Conservation (phyloP, 1,140 invertebrate species). For the Heliothis subflexa region DNA sequence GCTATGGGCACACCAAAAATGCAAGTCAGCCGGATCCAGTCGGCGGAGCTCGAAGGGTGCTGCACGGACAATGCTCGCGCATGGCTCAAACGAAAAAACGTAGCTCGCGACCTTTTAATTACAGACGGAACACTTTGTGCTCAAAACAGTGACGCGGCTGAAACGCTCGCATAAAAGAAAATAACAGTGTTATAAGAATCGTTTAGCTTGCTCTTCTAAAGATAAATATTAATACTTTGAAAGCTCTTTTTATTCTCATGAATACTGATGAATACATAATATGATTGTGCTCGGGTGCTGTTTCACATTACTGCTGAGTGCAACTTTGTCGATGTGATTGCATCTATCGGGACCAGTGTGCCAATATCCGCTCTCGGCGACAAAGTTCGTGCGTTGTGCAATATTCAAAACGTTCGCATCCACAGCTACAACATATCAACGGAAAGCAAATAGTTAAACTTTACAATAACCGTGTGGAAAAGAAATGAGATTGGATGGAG, state of each 20-base stretch:
- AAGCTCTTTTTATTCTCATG: too few species aligned
- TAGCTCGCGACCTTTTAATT: background rate
- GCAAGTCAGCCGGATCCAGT: background rate
- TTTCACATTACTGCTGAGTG: too few species aligned
- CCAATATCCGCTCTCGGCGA: too few species aligned
- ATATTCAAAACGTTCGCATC: background rate
- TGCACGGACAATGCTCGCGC: background rate
- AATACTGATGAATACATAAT: too few species aligned
- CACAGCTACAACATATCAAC: background rate
- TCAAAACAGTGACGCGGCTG: background rate
- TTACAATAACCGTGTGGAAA: too few species aligned
- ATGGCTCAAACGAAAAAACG: background rate
- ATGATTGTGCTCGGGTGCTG: too few species aligned
- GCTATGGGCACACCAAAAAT: background rate
- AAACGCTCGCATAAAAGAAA: background rate
- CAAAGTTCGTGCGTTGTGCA: too few species aligned
- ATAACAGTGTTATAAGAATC: background rate
- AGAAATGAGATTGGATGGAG: background rate
- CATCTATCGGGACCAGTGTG: too few species aligned
- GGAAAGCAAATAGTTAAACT: background rate
- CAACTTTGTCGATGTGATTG: too few species aligned
- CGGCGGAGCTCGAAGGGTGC: background rate
- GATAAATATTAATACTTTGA: background rate
- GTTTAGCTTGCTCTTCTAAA: background rate
- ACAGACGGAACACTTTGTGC: slow-evolving; percentile 1